Evolutionary conservation across 1,140 invertebrate species (phyloP), one percentile per base, ranked within the genome.

Genomic region (Dendrolimus punctatus): DNA sequence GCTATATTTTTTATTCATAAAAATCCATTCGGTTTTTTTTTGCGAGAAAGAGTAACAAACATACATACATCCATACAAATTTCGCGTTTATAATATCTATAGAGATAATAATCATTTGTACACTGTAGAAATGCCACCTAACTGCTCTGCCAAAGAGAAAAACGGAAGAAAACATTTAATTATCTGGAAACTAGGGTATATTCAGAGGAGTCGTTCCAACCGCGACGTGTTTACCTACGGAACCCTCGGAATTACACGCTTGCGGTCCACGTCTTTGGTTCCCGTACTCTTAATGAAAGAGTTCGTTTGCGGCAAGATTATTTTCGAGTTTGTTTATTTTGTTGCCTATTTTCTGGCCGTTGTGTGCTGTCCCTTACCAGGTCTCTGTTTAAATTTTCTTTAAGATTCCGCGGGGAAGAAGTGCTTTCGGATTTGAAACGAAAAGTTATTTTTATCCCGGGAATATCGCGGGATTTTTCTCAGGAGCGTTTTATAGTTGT

Each of bases 271-370:
- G 66, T 76, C 69, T 71, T 79, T 63, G 66, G 67, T 68, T 66
- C 64, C 56, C 62, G 60, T 23, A 67, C 51, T 75, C 69, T 71
- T 76, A 82, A 78, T 78, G 75, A 77, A 82, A 80, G 74, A 78
- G 71, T 77, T 75, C 69, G 71, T 72, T 73, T 72, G 67, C 70
- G 53, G 57, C 59, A 63, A 71, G 71, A 73, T 72, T 72, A 78
- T 78, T 78, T 23, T 72, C 57, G 58, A 69, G 62, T 70, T 75
- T 79, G 68, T 75, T 80, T 80, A 79, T 79, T 79, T 76, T 68
- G 50, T 64, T 75, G 58, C 63, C 56, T 54, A 53, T 57, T 58
- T 62, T 47, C 43, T 52, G 47, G 48, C 44, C 46, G 38, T 41
- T 43, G 49, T 47, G 57, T 53, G 50, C 47, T 46, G 61, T 54